phyloP scores from a whole-genome alignment of 2,113 vertebrate genomes.

The Nematolebias whitei region DNA sequence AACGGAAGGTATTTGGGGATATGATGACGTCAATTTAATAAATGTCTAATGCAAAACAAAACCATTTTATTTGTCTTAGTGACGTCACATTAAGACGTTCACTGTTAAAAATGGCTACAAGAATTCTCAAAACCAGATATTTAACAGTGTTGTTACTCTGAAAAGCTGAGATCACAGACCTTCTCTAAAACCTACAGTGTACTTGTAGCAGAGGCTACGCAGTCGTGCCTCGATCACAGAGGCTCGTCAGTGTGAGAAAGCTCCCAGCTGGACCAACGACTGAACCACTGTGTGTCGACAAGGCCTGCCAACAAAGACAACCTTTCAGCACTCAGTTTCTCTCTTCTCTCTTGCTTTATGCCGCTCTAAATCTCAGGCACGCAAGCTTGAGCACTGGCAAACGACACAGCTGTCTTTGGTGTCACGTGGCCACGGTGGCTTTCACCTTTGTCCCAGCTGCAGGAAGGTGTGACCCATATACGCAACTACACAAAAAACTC shows the following conservation, averaged over 20 bases:
- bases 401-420: slow-evolving; percentile 25
- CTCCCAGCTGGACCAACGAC: slow-evolving; percentile 73
- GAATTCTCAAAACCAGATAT: not conserved
- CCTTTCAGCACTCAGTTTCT: slow-evolving; percentile 71
- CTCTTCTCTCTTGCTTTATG: slow-evolving; percentile 43
- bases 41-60: not conserved
- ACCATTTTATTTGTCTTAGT: not conserved
- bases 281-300: slow-evolving; percentile 72
- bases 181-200: slow-evolving; percentile 40
- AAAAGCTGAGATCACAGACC: slow-evolving; percentile 34
- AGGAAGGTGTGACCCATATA: slow-evolving; percentile 25
- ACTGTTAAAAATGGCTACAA: not conserved
- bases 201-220: slow-evolving; percentile 57
- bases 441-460: slow-evolving; percentile 71
- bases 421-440: slow-evolving; percentile 52
- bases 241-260: slow-evolving; percentile 71
- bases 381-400: slow-evolving; percentile 24
- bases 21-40: not conserved
- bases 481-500: slow-evolving; percentile 10
- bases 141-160: slow-evolving; percentile 50
- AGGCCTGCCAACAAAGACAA: slow-evolving; percentile 77
- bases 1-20: not conserved
- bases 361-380: slow-evolving; percentile 45
- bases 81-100: slow-evolving; percentile 18
- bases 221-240: slow-evolving; percentile 64